Percentiles rank a stretch among this genome's conserved stretches.
These are phyloP conservation scores for Nomada goodeniana DNA, from an alignment of 2,888 invertebrate species.

Conservation along the genomic window DNA sequence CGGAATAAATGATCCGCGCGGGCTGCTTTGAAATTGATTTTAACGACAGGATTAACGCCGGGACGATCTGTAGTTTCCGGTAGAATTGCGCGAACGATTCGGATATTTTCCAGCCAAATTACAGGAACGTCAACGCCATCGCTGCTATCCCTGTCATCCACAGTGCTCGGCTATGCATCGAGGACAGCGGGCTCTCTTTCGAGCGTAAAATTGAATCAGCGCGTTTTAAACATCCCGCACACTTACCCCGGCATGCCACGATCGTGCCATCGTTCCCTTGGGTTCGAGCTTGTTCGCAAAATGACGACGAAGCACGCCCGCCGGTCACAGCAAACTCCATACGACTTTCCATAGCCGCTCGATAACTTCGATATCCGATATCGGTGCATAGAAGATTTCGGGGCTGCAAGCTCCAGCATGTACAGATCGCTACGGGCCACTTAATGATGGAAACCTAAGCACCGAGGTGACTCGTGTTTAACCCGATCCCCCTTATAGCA, in stretches of 20 bases:
- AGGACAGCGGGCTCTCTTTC: conserved; percentile 67
- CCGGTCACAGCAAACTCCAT: conserved; percentile 50
- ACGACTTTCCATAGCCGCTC: conserved; percentile 37
- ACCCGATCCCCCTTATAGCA: conserved; percentile 67
- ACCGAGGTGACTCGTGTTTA: conserved; percentile 81
- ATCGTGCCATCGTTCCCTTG: conserved; percentile 35
- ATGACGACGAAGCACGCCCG: conserved; percentile 61
- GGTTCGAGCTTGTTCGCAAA: conserved; percentile 42
- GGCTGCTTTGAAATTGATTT: conserved; percentile 50
- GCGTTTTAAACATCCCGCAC: conserved; percentile 71
- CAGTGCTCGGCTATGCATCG: conserved; percentile 65
- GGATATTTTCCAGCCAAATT: conserved; percentile 72
- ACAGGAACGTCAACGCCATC: conserved; percentile 74
- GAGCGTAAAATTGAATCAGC: conserved; percentile 73
- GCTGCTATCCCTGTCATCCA: conserved; percentile 71
- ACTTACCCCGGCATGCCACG: conserved; percentile 59
- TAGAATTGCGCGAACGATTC: conserved; percentile 64
- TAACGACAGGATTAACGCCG: conserved; percentile 57
- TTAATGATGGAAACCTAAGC: conserved; percentile 82
- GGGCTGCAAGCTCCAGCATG: conserved; percentile 49
- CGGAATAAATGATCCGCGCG: conserved; percentile 20
- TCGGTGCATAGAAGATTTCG: conserved; percentile 43
- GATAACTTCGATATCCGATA: conserved; percentile 62
- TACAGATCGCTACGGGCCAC: conserved; percentile 63
- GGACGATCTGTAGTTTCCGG: conserved; percentile 52